Percentiles rank a stretch among this genome's conserved stretches.
Evolutionary conservation across 2,888 invertebrate genomes (phyloP).

Genomic region (Ferdinandea cuprea): DNA sequence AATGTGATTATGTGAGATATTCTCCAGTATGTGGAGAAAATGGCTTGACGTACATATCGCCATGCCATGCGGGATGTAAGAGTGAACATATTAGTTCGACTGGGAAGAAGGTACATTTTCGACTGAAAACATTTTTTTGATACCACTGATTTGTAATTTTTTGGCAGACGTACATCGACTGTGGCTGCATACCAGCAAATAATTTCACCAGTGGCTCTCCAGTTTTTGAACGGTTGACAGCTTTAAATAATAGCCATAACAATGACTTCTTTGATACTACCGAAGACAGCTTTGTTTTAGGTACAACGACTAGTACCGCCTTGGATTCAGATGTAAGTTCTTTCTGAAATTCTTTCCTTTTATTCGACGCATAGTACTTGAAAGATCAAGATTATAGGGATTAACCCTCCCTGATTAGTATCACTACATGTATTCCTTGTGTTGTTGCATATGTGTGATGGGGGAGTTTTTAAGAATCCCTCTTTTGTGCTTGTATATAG

Average conservation of each 20-base stretch:
- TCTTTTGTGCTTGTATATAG: too few species aligned
- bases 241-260: conserved; percentile 5
- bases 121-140: background rate
- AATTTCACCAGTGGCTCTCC: conserved; percentile 70
- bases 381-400: too few species aligned
- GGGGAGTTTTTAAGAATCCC: too few species aligned
- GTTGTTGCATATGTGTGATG: too few species aligned
- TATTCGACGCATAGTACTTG: too few species aligned
- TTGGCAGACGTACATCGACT: conserved; percentile 79
- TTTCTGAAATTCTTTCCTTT: too few species aligned
- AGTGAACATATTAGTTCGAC: conserved; percentile 81
- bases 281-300: conserved; percentile 17
- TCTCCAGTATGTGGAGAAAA: conserved; percentile 89
- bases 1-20: conserved; percentile 89
- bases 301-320: conserved; percentile 22
- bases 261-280: background rate
- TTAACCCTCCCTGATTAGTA: too few species aligned
- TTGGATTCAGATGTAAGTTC: conserved; percentile 75
- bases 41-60: conserved; percentile 88
- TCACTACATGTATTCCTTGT: too few species aligned
- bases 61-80: conserved; percentile 91
- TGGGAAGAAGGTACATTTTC: conserved; percentile 82
- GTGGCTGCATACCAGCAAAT: conserved; percentile 79
- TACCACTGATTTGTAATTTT: background rate
- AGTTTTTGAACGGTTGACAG: conserved; percentile 78